Evolutionary conservation across 2,113 vertebrate genomes (phyloP).

Genomic region (Pelvicachromis taeniatus): DNA sequence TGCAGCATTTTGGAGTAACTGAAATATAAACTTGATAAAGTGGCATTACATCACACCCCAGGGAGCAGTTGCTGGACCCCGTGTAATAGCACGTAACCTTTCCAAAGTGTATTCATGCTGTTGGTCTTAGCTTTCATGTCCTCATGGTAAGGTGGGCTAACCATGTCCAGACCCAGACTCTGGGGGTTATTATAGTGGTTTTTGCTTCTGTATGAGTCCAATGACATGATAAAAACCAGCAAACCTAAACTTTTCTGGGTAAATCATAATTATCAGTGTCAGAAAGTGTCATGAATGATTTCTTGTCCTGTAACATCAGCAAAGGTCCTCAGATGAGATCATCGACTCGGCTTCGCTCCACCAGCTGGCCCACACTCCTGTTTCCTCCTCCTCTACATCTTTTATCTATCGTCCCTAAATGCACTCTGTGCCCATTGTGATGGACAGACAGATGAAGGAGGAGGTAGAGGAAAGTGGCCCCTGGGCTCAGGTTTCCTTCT

Average conservation of each 20-base stretch:
- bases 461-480: not conserved
- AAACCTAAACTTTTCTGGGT: not conserved
- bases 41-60: not conserved
- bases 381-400: not conserved
- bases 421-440: slow-evolving; percentile 40
- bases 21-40: not conserved
- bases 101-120: not conserved
- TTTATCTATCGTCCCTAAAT: slow-evolving; percentile 57
- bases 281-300: not conserved
- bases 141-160: not conserved
- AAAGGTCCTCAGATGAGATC: not conserved
- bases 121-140: not conserved
- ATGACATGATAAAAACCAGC: not conserved
- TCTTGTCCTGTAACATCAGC: not conserved
- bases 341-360: not conserved
- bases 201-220: not conserved
- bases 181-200: too few species aligned
- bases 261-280: not conserved
- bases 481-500: slow-evolving; percentile 67
- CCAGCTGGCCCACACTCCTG: not conserved
- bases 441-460: slow-evolving; percentile 37
- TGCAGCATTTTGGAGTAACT: too few species aligned
- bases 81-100: not conserved
- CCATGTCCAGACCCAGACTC: not conserved
- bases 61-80: not conserved